These are phyloP conservation scores for Tympanuchus pallidicinctus DNA, from an alignment of 2,113 vertebrate species.

Conservation along the genomic window DNA sequence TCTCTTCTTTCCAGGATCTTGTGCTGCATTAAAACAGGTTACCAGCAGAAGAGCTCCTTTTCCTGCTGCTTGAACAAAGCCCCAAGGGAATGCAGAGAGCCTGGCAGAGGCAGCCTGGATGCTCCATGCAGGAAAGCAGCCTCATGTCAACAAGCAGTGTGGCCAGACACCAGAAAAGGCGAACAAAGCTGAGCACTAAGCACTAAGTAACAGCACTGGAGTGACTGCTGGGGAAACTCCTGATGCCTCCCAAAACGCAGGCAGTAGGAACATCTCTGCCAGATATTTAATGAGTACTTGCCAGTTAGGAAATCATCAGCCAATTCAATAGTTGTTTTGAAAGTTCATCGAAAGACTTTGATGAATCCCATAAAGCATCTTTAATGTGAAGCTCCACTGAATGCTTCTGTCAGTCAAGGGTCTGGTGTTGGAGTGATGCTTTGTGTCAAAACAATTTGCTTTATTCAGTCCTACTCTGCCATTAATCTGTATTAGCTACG, in stretches of 20 bases:
- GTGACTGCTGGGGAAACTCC: not conserved
- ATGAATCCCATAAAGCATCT: not conserved
- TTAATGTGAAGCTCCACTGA: not conserved
- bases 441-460: conserved; percentile 15
- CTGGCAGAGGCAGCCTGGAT: not conserved
- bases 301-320: not conserved
- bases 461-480: not conserved
- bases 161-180: not conserved
- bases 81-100: not conserved
- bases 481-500: not conserved
- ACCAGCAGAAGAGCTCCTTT: not conserved
- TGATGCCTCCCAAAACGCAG: not conserved
- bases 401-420: not conserved
- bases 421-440: not conserved
- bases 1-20: not conserved
- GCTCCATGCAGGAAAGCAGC: not conserved
- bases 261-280: not conserved
- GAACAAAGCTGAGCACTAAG: not conserved
- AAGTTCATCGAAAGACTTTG: not conserved
- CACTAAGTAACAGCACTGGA: accelerated
- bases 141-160: accelerated
- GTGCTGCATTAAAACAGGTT: not conserved
- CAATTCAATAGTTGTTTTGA: not conserved
- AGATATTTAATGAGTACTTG: not conserved
- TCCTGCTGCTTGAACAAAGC: not conserved